Conservation (phyloP, 2,888 invertebrate species). For the Phragmatobia fuliginosa region DNA sequence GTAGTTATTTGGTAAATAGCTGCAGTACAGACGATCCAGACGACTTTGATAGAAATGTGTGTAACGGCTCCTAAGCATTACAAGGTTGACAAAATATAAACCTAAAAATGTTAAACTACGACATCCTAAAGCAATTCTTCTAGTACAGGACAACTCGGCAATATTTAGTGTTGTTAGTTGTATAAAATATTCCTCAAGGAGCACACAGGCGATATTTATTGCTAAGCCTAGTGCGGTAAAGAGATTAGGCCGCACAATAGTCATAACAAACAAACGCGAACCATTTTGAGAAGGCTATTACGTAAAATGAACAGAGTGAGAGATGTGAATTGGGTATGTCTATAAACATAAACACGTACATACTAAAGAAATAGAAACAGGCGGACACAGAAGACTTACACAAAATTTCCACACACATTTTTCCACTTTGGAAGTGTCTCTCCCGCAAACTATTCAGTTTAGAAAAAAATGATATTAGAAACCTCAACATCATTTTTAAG, state of each 20-base stretch:
- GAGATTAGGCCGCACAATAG: constrained; percentile 16
- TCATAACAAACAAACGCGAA: constrained; percentile 6
- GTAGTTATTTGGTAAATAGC: no score
- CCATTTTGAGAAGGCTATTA: constrained; percentile 15
- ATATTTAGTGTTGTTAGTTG: constrained; percentile 4
- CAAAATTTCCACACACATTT: no score
- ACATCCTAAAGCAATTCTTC: not conserved
- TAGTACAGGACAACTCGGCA: not conserved
- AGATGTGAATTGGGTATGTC: constrained; percentile 1
- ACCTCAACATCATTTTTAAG: no score
- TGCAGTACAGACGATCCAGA: no score
- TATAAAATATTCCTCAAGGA: constrained; percentile 1
- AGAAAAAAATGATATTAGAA: no score
- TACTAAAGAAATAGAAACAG: not conserved
- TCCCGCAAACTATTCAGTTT: no score
- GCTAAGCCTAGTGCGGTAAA: constrained; percentile 8
- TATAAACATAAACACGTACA: not conserved
- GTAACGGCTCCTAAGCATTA: no score
- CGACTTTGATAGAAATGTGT: no score
- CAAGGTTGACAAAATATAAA: no score
- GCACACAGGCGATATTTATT: constrained; percentile 9
- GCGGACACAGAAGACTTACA: not conserved
- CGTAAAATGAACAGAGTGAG: constrained; percentile 6
- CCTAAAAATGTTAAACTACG: no score
- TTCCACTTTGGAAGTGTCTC: no score